Evolutionary conservation across 1,140 invertebrate species (phyloP).

Genomic region (Cardiocondyla obscurior): DNA sequence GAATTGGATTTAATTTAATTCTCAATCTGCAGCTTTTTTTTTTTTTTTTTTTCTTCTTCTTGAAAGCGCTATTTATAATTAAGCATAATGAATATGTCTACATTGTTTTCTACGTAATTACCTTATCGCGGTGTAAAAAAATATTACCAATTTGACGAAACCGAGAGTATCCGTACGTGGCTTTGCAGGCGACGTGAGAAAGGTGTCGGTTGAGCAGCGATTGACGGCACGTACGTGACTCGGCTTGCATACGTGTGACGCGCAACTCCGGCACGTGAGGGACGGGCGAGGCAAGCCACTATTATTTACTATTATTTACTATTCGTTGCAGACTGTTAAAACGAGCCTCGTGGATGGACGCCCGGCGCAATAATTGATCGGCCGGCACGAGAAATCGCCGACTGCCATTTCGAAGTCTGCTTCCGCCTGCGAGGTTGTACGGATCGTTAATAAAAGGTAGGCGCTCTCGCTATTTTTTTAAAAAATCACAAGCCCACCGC

Average conservation of each 20-base stretch:
- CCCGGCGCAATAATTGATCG: constrained; percentile 60
- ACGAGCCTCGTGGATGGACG: background rate
- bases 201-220: constrained; percentile 28
- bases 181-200: background rate
- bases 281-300: constrained; percentile 60
- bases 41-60: too few relatives aligned
- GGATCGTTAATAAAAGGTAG: background rate
- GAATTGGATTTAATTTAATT: background rate
- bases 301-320: constrained; percentile 71
- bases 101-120: background rate
- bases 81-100: background rate
- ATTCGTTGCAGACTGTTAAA: constrained; percentile 53
- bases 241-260: constrained; percentile 59
- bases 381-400: constrained; percentile 43
- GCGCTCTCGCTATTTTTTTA: constrained; percentile 3
- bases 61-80: background rate
- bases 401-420: constrained; percentile 18
- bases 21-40: background rate
- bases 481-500: constrained; percentile 56
- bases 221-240: constrained; percentile 59
- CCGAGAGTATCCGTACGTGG: background rate
- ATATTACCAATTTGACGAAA: background rate
- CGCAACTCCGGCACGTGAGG: constrained; percentile 66
- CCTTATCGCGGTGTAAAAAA: background rate
- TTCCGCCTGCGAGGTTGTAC: background rate